phyloP scores from a whole-genome alignment of 2,797 vertebrate genomes.

The Scyliorhinus canicula region DNA sequence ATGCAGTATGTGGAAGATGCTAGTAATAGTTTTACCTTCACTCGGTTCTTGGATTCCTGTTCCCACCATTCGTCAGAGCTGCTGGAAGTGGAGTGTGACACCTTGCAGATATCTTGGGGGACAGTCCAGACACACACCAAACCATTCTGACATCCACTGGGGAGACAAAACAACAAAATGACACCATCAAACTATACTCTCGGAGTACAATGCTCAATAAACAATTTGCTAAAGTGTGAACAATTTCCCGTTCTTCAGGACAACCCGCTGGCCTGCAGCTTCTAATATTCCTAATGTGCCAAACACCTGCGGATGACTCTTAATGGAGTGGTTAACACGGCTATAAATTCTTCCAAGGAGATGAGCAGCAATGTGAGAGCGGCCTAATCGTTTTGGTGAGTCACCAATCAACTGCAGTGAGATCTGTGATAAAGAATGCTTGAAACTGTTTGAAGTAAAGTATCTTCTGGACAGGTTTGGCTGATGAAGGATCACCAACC shows the following conservation, averaged over 20 bases:
- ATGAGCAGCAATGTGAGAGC: not conserved
- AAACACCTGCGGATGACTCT: not conserved
- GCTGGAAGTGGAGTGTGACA: conserved; percentile 58
- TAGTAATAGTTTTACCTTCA: conserved; percentile 47
- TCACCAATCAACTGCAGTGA: not conserved
- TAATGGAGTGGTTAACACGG: not conserved
- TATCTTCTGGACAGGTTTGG: not conserved
- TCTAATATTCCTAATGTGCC: not conserved
- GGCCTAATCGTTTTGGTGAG: not conserved
- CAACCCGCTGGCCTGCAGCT: not conserved
- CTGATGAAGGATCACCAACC: too few relatives aligned
- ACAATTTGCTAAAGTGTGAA: not conserved
- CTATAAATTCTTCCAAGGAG: not conserved
- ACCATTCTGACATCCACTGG: conserved; percentile 89
- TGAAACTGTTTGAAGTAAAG: not conserved
- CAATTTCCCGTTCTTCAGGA: not conserved
- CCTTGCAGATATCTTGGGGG: conserved; percentile 65
- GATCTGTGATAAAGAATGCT: not conserved
- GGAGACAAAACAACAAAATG: conserved; percentile 39
- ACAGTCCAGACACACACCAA: conserved; percentile 88
- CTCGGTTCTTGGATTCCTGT: conserved; percentile 64
- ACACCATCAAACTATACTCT: not conserved
- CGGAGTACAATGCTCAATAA: not conserved
- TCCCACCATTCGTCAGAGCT: conserved; percentile 81
- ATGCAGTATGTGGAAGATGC: not conserved